phyloP scores from a whole-genome alignment of 2,113 vertebrate genomes.

The Amphiprion percula region DNA sequence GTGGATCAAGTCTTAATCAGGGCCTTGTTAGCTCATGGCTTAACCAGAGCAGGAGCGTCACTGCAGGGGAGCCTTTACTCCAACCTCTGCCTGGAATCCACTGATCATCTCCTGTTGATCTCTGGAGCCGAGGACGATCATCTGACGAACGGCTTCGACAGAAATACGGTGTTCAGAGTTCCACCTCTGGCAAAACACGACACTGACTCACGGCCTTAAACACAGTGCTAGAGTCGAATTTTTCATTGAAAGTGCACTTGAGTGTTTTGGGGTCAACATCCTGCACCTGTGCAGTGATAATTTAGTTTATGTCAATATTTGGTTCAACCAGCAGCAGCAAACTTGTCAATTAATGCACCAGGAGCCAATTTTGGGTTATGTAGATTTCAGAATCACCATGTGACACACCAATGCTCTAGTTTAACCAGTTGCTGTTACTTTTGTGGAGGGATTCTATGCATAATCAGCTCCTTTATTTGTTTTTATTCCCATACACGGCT shows the following conservation, averaged over 20 bases:
- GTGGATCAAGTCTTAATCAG: slow-evolving; percentile 77
- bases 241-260: slow-evolving; percentile 1
- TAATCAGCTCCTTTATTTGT: too few relatives aligned
- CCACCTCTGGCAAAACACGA: slow-evolving; percentile 4
- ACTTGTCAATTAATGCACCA: background rate
- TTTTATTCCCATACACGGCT: too few relatives aligned
- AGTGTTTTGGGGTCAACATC: slow-evolving; percentile 3
- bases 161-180: background rate
- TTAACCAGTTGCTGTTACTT: too few relatives aligned
- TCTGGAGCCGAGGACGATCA: slow-evolving; percentile 5
- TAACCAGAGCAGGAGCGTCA: slow-evolving; percentile 22
- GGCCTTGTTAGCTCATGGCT: slow-evolving; percentile 68
- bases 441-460: too few relatives aligned
- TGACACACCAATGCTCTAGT: too few relatives aligned
- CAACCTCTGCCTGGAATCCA: background rate
- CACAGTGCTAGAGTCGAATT: background rate
- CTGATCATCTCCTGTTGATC: slow-evolving; percentile 23
- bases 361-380: background rate
- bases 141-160: background rate
- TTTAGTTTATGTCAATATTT: background rate
- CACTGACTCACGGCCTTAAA: background rate
- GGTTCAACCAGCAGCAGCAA: background rate
- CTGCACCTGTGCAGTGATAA: background rate
- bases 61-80: slow-evolving; percentile 24
- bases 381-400: too few relatives aligned